These are phyloP conservation scores for Anguilla megastoma DNA, from an alignment of 2,797 vertebrate species.

Conservation along the genomic window DNA sequence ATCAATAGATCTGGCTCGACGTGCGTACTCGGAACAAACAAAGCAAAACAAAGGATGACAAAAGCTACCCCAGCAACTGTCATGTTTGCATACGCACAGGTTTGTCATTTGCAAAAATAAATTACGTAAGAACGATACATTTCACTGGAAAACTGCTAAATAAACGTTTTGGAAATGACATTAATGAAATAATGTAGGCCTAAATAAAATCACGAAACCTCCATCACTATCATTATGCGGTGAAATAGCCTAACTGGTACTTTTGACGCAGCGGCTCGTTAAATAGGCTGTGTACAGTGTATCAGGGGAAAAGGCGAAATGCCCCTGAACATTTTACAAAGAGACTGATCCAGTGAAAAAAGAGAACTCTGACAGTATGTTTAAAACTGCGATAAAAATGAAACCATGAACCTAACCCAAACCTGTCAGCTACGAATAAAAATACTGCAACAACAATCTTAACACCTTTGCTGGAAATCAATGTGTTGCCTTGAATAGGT, in stretches of 20 bases:
- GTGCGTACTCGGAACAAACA: not conserved
- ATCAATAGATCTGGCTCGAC: not conserved
- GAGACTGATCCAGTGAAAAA: not conserved
- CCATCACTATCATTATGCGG: no score
- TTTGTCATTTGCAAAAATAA: no score
- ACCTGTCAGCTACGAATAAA: not conserved
- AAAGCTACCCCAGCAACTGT: not conserved
- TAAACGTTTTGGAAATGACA: no score
- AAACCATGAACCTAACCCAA: not conserved
- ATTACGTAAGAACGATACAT: no score
- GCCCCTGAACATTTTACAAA: not conserved
- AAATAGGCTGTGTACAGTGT: not conserved
- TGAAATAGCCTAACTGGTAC: not conserved
- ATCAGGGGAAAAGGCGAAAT: not conserved
- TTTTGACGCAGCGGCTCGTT: not conserved
- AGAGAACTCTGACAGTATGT: not conserved
- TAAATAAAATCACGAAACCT: no score
- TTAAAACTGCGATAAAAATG: not conserved
- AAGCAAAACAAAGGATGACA: not conserved
- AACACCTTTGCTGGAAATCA: not conserved
- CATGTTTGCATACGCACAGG: not conserved
- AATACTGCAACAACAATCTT: not conserved
- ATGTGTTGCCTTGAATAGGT: no score
- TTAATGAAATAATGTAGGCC: no score
- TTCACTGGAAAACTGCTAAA: no score